phyloP scores from a whole-genome alignment of 2,797 vertebrate genomes.

The Leucoraja ocellata region DNA sequence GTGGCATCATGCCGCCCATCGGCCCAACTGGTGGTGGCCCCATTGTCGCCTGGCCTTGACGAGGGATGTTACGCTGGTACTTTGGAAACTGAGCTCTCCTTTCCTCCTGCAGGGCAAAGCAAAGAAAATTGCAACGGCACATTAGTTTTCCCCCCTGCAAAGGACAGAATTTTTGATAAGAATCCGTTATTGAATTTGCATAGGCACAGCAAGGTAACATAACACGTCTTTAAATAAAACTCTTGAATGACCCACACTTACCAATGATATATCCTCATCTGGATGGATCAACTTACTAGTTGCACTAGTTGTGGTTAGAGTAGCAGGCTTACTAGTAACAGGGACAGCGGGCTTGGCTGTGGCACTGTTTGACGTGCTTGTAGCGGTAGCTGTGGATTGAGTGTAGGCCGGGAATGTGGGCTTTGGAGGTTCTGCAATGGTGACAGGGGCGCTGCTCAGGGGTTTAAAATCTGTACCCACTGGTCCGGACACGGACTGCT shows the following conservation, averaged over 20 bases:
- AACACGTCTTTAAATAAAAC: neutral
- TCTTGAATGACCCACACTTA: constrained; percentile 63
- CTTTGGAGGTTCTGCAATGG: constrained; percentile 82
- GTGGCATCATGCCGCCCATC: constrained; percentile 83
- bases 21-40: constrained; percentile 77
- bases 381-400: constrained; percentile 82
- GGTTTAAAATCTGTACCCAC: constrained; percentile 79
- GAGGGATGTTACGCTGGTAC: constrained; percentile 84
- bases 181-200: neutral
- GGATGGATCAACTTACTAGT: constrained; percentile 99
- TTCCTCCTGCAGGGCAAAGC: constrained; percentile 72
- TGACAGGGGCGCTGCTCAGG: constrained; percentile 68
- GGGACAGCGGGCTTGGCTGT: constrained; percentile 86
- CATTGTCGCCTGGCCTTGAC: constrained; percentile 75
- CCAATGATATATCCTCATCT: constrained; percentile 99
- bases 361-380: constrained; percentile 87
- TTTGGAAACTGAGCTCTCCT: constrained; percentile 89
- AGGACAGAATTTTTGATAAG: neutral
- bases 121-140: constrained; percentile 28
- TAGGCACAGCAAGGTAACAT: neutral
- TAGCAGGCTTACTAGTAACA: constrained; percentile 94
- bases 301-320: constrained; percentile 94
- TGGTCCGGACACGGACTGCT: constrained; percentile 75
- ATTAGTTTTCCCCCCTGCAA: neutral
- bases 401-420: constrained; percentile 97